Base-by-base conservation (phyloP, 1,140 invertebrate species). In the Campoletis sonorensis region DNA sequence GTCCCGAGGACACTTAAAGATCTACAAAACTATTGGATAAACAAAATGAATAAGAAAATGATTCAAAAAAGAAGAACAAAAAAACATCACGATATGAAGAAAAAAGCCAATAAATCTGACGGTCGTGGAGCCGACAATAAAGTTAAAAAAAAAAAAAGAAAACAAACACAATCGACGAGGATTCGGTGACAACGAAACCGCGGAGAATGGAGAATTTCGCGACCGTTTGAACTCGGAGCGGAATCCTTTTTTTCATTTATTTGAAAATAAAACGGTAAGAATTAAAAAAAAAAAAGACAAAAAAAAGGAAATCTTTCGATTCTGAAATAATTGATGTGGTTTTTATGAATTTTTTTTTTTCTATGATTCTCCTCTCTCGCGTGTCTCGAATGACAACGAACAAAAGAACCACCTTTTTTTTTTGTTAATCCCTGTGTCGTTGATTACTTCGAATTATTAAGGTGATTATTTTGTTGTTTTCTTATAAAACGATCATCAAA, bases 1-100 rank as follows among this genome's bases (percentile, higher is more conserved):
- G 23, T 40, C 71, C n/a, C 30, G 40, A 73, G 10, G 71, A 73
- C 71, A 37, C 71, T 33, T n/a, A 73, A 73, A 73, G 71, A 73
- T 15, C 71, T 73, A 73, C 71, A 37, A 73, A 73, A 73, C n/a
- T 73, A 49, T 23, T 40, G 23, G 40, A 51, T 73, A 23, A n/a
- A 73, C 21, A 23, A n/a, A n/a, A 58, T 23, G 54, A 58, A 58
- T 4, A 71, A 33, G 33, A 71, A 40, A 40, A 71, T 37, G 21
- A 40, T 15, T 37, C 30, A 40, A 51, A 51, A 73, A 49, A 45
- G n/a, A 49, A 23, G 54, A 49, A 49, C 26, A 51, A 2, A 73
- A 51, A 73, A n/a, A n/a, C n/a, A n/a, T n/a, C n/a, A n/a, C n/a
- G n/a, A 51, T 15, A 23, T 4, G n/a, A 51, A 51, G 40, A 21